Conservation (phyloP, 2,797 vertebrate genomes). For the Ptychadena robeensis region DNA sequence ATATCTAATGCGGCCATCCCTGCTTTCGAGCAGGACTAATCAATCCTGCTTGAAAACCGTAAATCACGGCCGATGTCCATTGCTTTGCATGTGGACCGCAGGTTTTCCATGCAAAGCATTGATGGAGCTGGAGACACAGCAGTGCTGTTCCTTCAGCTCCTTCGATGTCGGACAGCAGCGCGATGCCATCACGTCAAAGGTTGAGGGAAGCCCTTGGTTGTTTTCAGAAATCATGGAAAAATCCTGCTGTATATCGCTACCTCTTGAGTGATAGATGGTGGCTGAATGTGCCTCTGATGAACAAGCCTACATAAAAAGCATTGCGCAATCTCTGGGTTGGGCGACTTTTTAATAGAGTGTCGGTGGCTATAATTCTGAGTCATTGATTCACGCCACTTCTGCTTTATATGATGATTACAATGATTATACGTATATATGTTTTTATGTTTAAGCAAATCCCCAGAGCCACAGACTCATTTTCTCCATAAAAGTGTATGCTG, state of each 20-base stretch:
- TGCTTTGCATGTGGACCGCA: no score
- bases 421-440: neutral
- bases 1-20: no score
- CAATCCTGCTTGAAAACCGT: no score
- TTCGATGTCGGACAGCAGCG: no score
- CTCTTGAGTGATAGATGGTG: slow-evolving; percentile 43
- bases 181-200: slow-evolving; percentile 54
- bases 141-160: no score
- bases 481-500: no score
- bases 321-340: neutral
- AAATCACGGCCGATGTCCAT: no score
- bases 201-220: slow-evolving; percentile 50
- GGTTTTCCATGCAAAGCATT: no score
- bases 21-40: no score
- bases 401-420: neutral
- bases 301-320: neutral
- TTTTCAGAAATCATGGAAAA: slow-evolving; percentile 53
- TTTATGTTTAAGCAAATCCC: no score
- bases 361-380: neutral
- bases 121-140: no score
- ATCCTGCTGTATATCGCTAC: slow-evolving; percentile 24
- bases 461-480: no score
- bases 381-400: neutral
- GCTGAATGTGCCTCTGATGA: neutral
- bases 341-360: neutral